Percentiles rank a stretch among this genome's conserved stretches.
phyloP scores from a whole-genome alignment of 53 echinoderm and acorn worm genomes.

The Holothuria scabra region DNA sequence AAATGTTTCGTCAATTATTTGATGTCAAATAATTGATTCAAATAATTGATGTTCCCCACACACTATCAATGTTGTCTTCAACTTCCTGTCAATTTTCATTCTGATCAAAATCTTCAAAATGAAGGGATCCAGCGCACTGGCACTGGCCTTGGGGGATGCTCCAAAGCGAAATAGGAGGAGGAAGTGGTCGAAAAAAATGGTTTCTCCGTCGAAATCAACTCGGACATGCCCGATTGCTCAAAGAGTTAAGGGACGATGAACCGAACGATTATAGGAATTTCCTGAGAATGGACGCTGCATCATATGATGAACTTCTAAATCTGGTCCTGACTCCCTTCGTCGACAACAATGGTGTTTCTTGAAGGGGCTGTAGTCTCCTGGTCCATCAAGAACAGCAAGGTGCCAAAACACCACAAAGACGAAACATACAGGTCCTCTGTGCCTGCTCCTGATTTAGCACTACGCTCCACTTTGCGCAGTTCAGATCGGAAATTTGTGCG shows the following conservation, averaged over 20 bases:
- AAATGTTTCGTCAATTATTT: no score
- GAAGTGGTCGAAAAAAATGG: constrained; percentile 19
- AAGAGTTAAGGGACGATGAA: constrained; percentile 11
- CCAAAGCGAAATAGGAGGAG: neutral
- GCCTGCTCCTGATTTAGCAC: no score
- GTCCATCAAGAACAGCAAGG: no score
- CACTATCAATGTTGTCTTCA: neutral
- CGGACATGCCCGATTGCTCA: constrained; percentile 16
- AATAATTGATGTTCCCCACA: neutral
- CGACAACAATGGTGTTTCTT: no score
- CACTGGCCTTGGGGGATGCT: neutral
- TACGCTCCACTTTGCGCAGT: no score
- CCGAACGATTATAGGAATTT: constrained; percentile 5
- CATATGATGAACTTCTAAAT: constrained; percentile 18
- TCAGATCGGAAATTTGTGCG: no score
- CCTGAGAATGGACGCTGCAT: constrained; percentile 10
- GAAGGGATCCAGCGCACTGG: neutral
- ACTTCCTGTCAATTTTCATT: neutral
- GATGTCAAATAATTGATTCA: no score
- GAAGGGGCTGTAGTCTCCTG: no score
- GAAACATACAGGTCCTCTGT: no score
- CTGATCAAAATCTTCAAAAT: neutral
- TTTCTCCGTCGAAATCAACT: constrained; percentile 26
- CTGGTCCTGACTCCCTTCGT: no score
- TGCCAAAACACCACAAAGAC: no score